phyloP scores from a whole-genome alignment of 2,113 vertebrate genomes.

The Leucoraja erinaceus region DNA sequence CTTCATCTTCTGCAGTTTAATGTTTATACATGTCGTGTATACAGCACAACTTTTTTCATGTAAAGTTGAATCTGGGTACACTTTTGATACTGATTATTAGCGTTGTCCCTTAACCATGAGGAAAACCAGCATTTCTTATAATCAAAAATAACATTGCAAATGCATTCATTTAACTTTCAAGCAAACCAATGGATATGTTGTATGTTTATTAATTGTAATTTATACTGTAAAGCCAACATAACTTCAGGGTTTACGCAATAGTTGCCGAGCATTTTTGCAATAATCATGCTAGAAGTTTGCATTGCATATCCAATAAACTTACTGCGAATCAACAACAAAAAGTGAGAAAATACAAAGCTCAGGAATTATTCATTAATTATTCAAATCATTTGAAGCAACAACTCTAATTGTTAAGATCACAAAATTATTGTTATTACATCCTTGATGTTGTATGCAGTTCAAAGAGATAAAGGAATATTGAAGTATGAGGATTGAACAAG shows the following conservation, averaged over 20 bases:
- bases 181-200: not conserved
- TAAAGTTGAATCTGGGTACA: not conserved
- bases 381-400: too few species aligned
- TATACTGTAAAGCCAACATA: not conserved
- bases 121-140: not conserved
- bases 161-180: not conserved
- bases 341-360: too few species aligned
- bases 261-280: too few species aligned
- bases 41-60: not conserved
- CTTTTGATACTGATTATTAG: not conserved
- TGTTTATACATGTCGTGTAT: not conserved
- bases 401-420: too few species aligned
- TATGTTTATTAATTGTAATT: not conserved
- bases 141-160: not conserved
- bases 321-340: too few species aligned
- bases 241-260: not conserved
- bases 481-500: not conserved
- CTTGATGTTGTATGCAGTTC: not conserved
- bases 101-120: not conserved
- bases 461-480: not conserved
- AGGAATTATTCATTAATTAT: too few species aligned
- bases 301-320: too few species aligned
- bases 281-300: too few species aligned
- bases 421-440: not conserved
- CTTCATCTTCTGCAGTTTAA: not conserved